These are phyloP conservation scores for Phthorimaea operculella DNA, from an alignment of 1,140 invertebrate species.

Conservation along the genomic window DNA sequence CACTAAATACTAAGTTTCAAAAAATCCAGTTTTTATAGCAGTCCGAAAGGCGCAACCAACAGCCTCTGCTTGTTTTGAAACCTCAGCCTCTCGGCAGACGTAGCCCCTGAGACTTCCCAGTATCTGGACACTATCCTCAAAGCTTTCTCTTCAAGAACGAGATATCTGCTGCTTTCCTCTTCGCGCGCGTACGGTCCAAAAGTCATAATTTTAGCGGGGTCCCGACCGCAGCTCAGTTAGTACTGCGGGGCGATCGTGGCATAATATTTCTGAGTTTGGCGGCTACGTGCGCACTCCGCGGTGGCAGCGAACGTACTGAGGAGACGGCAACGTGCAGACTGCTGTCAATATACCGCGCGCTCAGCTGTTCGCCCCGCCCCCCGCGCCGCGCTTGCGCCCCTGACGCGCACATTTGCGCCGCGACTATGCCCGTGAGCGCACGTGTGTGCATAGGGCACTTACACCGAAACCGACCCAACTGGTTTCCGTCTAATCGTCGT, in stretches of 20 bases:
- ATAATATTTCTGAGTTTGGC: conserved; percentile 35
- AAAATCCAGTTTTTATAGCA: conserved; percentile 39
- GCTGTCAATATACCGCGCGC: conserved; percentile 65
- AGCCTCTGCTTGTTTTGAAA: conserved; percentile 35
- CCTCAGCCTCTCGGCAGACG: conserved; percentile 48
- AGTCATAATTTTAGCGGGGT: conserved; percentile 63
- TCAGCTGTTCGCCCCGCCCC: conserved; percentile 59
- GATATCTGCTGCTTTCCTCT: conserved; percentile 48
- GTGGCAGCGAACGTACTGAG: conserved; percentile 53
- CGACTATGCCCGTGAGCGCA: conserved; percentile 18
- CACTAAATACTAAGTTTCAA: conserved; percentile 43
- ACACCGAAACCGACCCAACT: not conserved
- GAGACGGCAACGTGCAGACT: conserved; percentile 51
- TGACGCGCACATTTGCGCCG: conserved; percentile 26
- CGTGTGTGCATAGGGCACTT: conserved; percentile 5
- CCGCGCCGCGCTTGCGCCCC: conserved; percentile 32
- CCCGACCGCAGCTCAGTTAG: conserved; percentile 45
- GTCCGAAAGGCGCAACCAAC: conserved; percentile 35
- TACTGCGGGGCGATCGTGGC: conserved; percentile 45
- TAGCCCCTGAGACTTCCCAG: conserved; percentile 51
- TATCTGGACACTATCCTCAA: conserved; percentile 61
- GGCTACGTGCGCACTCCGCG: conserved; percentile 54
- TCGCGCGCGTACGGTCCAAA: conserved; percentile 56
- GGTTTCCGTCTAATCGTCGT: not conserved
- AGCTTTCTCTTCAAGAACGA: conserved; percentile 46